A percentile compares a stretch with the other conserved stretches of the same genome.
Conservation (phyloP, 2,113 vertebrate genomes). For the Melanerpes aurifrons region DNA sequence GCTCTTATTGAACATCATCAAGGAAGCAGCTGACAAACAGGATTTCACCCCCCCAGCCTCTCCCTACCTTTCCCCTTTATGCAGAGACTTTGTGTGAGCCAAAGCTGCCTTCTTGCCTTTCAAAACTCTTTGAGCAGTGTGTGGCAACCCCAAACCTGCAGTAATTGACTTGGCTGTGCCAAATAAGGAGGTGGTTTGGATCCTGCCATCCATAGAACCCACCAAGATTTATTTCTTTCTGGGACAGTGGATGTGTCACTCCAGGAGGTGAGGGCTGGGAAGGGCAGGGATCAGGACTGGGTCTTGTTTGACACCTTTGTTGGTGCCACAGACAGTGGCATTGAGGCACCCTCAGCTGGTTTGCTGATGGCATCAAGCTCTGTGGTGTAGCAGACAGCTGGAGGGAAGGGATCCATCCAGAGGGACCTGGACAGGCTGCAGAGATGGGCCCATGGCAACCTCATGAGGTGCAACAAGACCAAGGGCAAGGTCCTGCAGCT, state of each 20-base stretch:
- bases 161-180: not conserved
- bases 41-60: not conserved
- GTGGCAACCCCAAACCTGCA: not conserved
- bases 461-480: too few relatives aligned
- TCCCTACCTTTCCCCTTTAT: not conserved
- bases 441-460: too few relatives aligned
- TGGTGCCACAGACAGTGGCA: too few relatives aligned
- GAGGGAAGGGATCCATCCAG: too few relatives aligned
- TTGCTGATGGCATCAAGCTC: too few relatives aligned
- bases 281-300: too few relatives aligned
- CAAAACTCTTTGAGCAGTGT: slow-evolving; percentile 5
- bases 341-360: too few relatives aligned
- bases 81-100: not conserved
- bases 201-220: not conserved
- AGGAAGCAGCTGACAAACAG: slow-evolving; percentile 47
- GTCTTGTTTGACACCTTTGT: too few relatives aligned
- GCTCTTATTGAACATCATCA: slow-evolving; percentile 50
- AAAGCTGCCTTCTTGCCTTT: not conserved
- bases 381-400: too few relatives aligned
- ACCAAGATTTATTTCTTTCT: not conserved
- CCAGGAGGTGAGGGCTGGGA: not conserved
- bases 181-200: not conserved
- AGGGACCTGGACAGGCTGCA: too few relatives aligned
- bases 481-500: too few relatives aligned
- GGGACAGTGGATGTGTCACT: not conserved